phyloP scores from a whole-genome alignment of 2,797 vertebrate genomes.

The Masticophis lateralis region DNA sequence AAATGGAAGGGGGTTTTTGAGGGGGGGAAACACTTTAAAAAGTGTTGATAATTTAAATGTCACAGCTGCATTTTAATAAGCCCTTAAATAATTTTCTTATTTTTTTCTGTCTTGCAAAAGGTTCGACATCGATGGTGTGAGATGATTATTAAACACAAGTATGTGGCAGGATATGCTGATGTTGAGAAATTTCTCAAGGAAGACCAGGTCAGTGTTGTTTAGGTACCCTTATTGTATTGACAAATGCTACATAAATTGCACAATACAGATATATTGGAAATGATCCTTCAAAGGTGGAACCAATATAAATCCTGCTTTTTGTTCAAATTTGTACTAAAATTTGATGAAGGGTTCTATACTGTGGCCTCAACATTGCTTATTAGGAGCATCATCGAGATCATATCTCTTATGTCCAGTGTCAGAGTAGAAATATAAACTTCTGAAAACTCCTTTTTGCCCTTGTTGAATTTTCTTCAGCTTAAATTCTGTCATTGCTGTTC shows the following conservation, averaged over 20 bases:
- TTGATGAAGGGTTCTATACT: neutral
- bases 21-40: neutral
- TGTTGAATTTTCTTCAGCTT: neutral
- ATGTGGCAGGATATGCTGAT: slow-evolving; percentile 76
- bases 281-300: neutral
- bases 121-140: slow-evolving; percentile 97
- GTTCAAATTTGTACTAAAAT: neutral
- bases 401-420: neutral
- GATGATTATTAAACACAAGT: slow-evolving; percentile 85
- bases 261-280: neutral
- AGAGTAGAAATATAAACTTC: neutral
- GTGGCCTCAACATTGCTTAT: neutral
- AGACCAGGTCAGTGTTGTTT: slow-evolving; percentile 79
- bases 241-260: neutral
- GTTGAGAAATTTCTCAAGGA: slow-evolving; percentile 86
- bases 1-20: neutral
- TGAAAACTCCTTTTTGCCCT: neutral
- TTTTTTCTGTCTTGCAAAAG: slow-evolving; percentile 63
- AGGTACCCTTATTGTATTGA: neutral
- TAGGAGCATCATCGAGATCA: neutral
- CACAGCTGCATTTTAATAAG: neutral
- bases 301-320: neutral
- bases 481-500: neutral
- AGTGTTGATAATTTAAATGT: neutral
- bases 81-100: neutral